Evolutionary conservation across 2,888 invertebrate species (phyloP).

Genomic region (Lapara coniferarum): DNA sequence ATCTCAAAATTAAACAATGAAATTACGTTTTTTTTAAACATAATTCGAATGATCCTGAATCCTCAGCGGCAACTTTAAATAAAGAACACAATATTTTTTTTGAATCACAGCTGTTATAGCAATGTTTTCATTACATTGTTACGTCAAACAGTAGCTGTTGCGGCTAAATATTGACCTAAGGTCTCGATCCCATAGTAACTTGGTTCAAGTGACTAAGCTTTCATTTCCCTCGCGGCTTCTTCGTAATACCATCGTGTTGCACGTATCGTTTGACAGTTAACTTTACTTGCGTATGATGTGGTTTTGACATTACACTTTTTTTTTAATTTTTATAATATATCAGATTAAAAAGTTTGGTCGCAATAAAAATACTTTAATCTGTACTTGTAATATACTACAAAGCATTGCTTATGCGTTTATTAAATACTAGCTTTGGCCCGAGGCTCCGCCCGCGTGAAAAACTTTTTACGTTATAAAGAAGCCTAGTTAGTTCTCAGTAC

Average conservation of each 20-base stretch:
- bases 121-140: background rate
- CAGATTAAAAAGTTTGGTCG: background rate
- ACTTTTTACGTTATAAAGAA: too few relatives aligned
- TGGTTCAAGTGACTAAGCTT: slow-evolving; percentile 34
- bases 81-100: background rate
- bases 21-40: too few relatives aligned
- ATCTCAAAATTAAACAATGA: too few relatives aligned
- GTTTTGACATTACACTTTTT: background rate
- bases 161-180: slow-evolving; percentile 8
- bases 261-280: slow-evolving; percentile 5
- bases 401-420: too few relatives aligned
- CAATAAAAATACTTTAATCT: background rate
- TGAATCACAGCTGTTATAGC: background rate
- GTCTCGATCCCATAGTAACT: slow-evolving; percentile 34
- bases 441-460: too few relatives aligned
- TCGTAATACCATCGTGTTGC: background rate
- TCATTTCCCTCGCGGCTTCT: slow-evolving; percentile 20
- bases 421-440: too few relatives aligned
- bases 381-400: too few relatives aligned
- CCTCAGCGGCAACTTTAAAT: background rate
- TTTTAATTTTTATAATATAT: background rate
- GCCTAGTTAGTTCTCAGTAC: too few relatives aligned
- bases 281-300: slow-evolving; percentile 12
- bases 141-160: background rate
- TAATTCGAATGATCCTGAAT: too few relatives aligned